Evolutionary conservation across 2,113 vertebrate genomes (phyloP), one percentile per base, ranked within the genome.

Genomic region (Bungarus multicinctus): DNA sequence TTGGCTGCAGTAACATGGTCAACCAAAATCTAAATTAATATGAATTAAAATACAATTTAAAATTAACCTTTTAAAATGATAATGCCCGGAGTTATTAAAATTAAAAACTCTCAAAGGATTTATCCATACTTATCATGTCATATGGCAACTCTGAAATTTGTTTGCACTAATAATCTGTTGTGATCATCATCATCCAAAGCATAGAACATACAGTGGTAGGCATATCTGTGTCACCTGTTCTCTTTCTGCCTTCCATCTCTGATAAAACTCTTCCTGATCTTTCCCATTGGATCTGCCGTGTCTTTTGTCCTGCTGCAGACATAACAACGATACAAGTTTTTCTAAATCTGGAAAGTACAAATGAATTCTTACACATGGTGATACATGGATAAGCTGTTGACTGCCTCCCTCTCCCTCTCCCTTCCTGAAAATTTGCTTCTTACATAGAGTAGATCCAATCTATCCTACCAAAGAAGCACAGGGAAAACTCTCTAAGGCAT

Each of bases 301-400:
- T 27, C 90, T 81, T 85, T 60, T 58, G 53, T 87, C 89, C 55
- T 39, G 88, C 87, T 89, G 64, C 90, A 52, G 53, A 93, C 89
- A 85, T 85, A 58, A 69, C 53, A 27, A 5, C 91, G 60, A 85
- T 54, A 90, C 58, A 43, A 58, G 53, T 25, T 43, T 39, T 54
- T 89, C 87, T 93, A 93, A 53, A 91, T 93, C 90, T 58, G 93
- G 90, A 85, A 91, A 88, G 39, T 34, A 69, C 54, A 30, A 16
- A 27, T 88, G 87, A 69, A 85, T 91, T 47, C 45, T 43, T 39
- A 10, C 27, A 25, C 12, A 52, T 23, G 8, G 58, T 12, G n/a
- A 92, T 43, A 58, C 5, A 1, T 11, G 47, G 53, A 52, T 81
- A 85, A 89, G 52, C 90, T 27, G 3, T 43, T 11, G 25, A 43